These are phyloP conservation scores for Megaceryle torquata DNA, from an alignment of 2,113 vertebrate species.

Conservation along the genomic window DNA sequence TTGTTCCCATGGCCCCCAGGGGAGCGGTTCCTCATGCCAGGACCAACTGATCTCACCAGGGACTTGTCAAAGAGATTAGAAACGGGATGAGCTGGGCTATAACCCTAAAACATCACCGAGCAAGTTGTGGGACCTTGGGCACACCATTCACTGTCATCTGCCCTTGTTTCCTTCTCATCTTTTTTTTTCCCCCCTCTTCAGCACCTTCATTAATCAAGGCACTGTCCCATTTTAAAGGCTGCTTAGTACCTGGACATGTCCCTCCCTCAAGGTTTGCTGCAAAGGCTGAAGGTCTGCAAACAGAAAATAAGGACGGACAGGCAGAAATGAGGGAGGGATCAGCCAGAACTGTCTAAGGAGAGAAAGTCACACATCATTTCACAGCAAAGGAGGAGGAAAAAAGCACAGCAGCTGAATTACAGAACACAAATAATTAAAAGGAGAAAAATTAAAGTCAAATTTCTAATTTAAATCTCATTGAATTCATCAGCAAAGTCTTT, in stretches of 20 bases:
- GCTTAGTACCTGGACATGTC: neutral
- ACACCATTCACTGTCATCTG: neutral
- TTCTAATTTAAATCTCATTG: neutral
- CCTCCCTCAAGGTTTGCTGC: neutral
- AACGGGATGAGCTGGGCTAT: neutral
- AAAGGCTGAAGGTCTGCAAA: neutral
- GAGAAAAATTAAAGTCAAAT: neutral
- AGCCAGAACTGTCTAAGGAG: neutral
- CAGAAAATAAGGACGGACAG: neutral
- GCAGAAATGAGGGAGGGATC: neutral
- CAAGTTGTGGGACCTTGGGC: rapidly evolving
- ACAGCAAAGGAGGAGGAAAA: neutral
- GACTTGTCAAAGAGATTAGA: neutral
- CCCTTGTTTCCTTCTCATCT: neutral
- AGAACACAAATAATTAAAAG: neutral
- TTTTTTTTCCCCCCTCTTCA: rapidly evolving
- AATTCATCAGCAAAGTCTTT: neutral
- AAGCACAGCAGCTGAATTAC: neutral
- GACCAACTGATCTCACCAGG: neutral
- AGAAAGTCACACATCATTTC: neutral
- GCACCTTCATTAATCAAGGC: neutral
- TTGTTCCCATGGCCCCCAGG: neutral
- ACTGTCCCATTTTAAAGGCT: neutral
- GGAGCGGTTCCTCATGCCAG: rapidly evolving
- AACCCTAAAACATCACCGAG: neutral